Evolutionary conservation across 2,797 vertebrate genomes (phyloP), one percentile per base, ranked within the genome.

Genomic region (Cyprinella venusta): DNA sequence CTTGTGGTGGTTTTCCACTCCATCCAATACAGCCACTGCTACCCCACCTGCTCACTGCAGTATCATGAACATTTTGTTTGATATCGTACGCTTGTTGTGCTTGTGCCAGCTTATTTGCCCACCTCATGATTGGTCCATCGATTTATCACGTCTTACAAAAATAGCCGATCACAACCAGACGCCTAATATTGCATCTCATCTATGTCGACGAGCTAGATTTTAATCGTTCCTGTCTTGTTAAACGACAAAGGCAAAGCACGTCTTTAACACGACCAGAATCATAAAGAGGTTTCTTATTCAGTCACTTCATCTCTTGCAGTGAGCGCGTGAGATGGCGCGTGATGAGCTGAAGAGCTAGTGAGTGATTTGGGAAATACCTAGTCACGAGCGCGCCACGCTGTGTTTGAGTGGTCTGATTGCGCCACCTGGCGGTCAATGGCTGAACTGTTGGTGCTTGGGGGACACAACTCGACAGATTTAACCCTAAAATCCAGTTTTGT

Each of bases 321-420:
- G 82, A 68, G 86, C 77, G 83, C 54, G 83, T 68, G 82, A 84
- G 69, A 15, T 76, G 26, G 86, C 77, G 83, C 69, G 82, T 68
- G 82, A 84, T 61, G 15, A 80, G n/a, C 88, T 87, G 87, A 77
- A 86, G 67, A 86, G 81, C 42, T 88, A 82, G 84, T 52, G 91
- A 82, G 89, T 93, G 93, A 89, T 94, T 93, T 91, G 94, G 95
- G 94, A 95, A 95, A 95, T 93, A 94, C 94, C 94, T 92, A 91
- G 93, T 94, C 94, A 94, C 93, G 93, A 95, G 93, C 92, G 85
- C 85, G 88, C 82, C 88, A 54, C 50, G 84, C 70, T 74, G 68
- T 26, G 42, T 85, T 84, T 76, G 74, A 79, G 30, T 65, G 84
- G 88, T 86, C 61, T 45, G 33, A 80, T 81, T 86, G 50, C 90